A percentile compares a stretch with the other conserved stretches of the same genome.
Evolutionary conservation across 2,888 invertebrate species (phyloP).

Genomic region (Tiphia femorata): DNA sequence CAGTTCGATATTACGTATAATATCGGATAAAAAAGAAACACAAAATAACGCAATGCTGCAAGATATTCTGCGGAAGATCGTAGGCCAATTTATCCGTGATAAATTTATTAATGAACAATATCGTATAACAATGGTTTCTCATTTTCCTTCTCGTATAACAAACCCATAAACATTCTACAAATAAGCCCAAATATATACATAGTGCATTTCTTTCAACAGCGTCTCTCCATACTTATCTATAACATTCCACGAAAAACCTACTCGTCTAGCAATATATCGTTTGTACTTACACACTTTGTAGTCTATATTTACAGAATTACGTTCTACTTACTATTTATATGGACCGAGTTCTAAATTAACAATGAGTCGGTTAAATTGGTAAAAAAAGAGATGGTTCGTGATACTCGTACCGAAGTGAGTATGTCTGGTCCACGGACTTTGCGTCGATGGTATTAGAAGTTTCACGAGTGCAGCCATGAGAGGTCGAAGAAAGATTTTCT

Average conservation of each 20-base stretch:
- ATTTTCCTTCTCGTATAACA: slow-evolving; percentile 64
- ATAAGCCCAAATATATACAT: slow-evolving; percentile 60
- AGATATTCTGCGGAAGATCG: slow-evolving; percentile 56
- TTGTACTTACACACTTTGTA: no score
- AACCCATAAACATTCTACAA: slow-evolving; percentile 64
- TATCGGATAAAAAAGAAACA: slow-evolving; percentile 27
- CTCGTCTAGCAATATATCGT: slow-evolving; percentile 60
- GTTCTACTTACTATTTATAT: background rate
- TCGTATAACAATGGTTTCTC: slow-evolving; percentile 57
- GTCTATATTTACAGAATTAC: no score
- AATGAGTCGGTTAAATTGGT: no score
- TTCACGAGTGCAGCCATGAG: no score
- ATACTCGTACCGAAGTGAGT: no score
- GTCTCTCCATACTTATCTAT: slow-evolving; percentile 56
- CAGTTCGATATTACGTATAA: slow-evolving; percentile 36
- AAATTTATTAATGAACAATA: slow-evolving; percentile 68
- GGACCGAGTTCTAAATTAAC: no score
- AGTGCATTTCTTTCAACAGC: slow-evolving; percentile 48
- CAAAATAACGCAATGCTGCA: slow-evolving; percentile 20
- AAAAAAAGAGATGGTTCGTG: no score
- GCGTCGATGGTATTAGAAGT: no score
- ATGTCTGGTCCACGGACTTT: no score
- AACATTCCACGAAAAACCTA: slow-evolving; percentile 58
- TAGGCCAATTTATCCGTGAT: slow-evolving; percentile 63
- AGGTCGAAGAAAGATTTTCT: no score